Conservation (phyloP, 2,113 vertebrate genomes). For the Dipodomys stephensi region DNA sequence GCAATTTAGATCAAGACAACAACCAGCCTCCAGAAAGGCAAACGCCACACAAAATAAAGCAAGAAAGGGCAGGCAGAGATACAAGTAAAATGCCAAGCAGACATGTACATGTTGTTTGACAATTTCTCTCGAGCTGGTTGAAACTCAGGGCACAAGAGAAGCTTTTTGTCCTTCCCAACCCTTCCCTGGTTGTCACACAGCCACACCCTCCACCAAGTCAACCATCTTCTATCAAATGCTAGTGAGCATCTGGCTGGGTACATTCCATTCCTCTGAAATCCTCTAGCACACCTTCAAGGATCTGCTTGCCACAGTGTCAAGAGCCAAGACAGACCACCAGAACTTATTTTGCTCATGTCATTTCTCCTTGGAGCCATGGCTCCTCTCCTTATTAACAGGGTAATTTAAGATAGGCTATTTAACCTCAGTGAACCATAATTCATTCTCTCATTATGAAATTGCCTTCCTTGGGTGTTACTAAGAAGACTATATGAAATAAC, state of each 20-base stretch:
- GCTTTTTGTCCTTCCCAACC: not conserved
- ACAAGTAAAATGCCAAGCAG: not conserved
- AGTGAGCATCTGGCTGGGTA: not conserved
- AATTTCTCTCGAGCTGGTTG: not conserved
- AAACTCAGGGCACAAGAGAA: not conserved
- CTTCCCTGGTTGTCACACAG: not conserved
- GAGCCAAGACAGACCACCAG: not conserved
- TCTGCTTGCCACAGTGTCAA: not conserved
- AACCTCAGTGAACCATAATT: not conserved
- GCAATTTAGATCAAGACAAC: not conserved
- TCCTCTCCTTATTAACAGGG: not conserved
- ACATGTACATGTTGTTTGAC: not conserved
- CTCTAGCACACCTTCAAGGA: not conserved
- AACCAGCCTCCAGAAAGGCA: not conserved
- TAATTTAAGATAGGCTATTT: not conserved
- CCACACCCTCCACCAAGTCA: not conserved
- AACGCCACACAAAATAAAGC: slow-evolving; percentile 34
- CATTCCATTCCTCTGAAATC: not conserved
- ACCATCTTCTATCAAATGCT: not conserved
- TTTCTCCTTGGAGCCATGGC: not conserved
- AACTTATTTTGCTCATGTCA: not conserved
- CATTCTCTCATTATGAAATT: slow-evolving; percentile 35
- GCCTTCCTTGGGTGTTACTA: not conserved
- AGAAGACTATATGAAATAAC: slow-evolving; percentile 10
- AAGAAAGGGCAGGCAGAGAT: not conserved